Evolutionary conservation across 2,113 vertebrate genomes (phyloP).

Genomic region (Bos javanicus): DNA sequence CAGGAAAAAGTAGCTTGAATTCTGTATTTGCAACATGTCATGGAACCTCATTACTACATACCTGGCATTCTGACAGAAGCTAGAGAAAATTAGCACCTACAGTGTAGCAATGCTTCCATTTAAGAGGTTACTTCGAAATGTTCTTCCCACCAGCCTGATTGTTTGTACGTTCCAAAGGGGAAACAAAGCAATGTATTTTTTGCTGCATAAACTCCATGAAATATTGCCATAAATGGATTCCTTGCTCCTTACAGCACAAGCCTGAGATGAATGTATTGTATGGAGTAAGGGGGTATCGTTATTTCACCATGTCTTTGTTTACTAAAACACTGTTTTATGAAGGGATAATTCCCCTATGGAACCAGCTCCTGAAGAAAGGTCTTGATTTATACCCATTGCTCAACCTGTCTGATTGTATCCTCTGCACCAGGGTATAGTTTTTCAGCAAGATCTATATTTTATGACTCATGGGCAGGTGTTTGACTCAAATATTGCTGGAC

Average conservation of each 20-base stretch:
- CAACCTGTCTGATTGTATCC: constrained; percentile 26
- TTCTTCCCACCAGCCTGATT: background rate
- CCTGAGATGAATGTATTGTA: background rate
- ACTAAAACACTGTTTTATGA: constrained; percentile 51
- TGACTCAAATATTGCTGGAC: constrained; percentile 32
- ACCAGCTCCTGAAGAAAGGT: constrained; percentile 33
- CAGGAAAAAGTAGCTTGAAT: constrained; percentile 48
- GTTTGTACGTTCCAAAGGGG: background rate
- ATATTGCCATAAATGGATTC: background rate
- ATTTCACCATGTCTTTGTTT: constrained; percentile 65
- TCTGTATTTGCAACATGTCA: constrained; percentile 53
- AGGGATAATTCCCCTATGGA: background rate
- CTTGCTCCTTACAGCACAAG: background rate
- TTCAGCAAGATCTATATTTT: background rate
- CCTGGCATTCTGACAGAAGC: constrained; percentile 33
- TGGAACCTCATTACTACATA: constrained; percentile 58
- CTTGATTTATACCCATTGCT: constrained; percentile 54
- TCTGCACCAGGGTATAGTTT: background rate
- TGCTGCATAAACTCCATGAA: background rate
- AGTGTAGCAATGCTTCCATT: background rate
- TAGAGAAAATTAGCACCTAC: background rate
- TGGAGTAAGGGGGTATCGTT: background rate
- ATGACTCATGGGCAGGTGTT: constrained; percentile 14
- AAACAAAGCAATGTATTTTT: background rate
- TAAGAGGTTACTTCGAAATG: background rate